Percentiles rank a stretch among this genome's conserved stretches.
These are phyloP conservation scores for Macaria liturata DNA, from an alignment of 2,888 invertebrate species.

Conservation along the genomic window DNA sequence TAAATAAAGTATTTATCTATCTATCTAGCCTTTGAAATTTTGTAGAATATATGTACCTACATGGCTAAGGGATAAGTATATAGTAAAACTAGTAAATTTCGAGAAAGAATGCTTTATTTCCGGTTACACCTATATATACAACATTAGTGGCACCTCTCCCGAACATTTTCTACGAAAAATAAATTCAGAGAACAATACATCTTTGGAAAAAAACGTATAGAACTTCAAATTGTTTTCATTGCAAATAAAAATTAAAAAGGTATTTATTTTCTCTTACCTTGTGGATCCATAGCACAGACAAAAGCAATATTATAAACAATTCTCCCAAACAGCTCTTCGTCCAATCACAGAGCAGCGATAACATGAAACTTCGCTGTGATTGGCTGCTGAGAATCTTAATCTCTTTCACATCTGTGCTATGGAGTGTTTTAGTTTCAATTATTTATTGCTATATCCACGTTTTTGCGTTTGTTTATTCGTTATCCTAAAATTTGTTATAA, in stretches of 20 bases:
- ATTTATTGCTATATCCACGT: slow-evolving; percentile 27
- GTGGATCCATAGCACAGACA: slow-evolving; percentile 1
- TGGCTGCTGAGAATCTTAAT: not conserved
- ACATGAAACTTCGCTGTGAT: slow-evolving; percentile 1
- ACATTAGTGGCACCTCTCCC: slow-evolving; percentile 48
- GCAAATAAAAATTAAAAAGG: slow-evolving; percentile 25
- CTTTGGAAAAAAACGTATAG: slow-evolving; percentile 56
- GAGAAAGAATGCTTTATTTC: slow-evolving; percentile 62
- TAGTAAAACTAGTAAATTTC: slow-evolving; percentile 10
- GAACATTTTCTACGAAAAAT: slow-evolving; percentile 57
- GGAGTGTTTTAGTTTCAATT: not conserved
- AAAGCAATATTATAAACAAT: too few relatives aligned
- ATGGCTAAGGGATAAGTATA: too few relatives aligned
- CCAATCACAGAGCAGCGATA: too few relatives aligned
- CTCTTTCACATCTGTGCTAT: too few relatives aligned
- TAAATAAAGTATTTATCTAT: too few relatives aligned
- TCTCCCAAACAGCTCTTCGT: too few relatives aligned
- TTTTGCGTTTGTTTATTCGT: not conserved
- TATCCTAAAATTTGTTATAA: slow-evolving; percentile 20
- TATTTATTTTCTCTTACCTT: slow-evolving; percentile 6
- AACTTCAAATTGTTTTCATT: slow-evolving; percentile 39
- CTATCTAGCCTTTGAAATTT: too few relatives aligned
- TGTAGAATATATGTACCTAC: too few relatives aligned
- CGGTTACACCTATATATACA: slow-evolving; percentile 60
- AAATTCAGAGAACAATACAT: slow-evolving; percentile 60